phyloP scores from a whole-genome alignment of 2,888 invertebrate species.

The Dorcus parallelipipedus region DNA sequence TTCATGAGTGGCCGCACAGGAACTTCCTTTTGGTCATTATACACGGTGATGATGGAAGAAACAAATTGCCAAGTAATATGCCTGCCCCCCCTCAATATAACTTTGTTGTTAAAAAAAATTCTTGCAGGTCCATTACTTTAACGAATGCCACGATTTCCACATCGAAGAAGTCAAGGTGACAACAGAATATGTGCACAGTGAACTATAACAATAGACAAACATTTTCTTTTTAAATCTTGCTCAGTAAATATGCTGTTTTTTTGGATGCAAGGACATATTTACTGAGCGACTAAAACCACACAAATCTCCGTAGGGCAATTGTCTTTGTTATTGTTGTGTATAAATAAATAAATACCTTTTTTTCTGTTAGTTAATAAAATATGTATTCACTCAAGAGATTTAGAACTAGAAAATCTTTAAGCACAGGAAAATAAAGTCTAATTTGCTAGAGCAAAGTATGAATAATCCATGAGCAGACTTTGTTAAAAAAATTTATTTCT shows the following conservation, averaged over 20 bases:
- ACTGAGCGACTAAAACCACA: not conserved
- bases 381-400: too few relatives aligned
- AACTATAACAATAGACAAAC: constrained; percentile 56
- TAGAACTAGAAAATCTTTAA: too few relatives aligned
- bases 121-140: constrained; percentile 63
- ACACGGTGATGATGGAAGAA: constrained; percentile 69
- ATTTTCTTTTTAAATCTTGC: not conserved
- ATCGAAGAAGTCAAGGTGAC: constrained; percentile 79
- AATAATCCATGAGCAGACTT: too few relatives aligned
- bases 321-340: too few relatives aligned
- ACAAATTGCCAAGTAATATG: constrained; percentile 66
- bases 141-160: constrained; percentile 75
- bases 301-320: not conserved
- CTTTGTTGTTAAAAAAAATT: constrained; percentile 26
- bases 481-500: too few relatives aligned
- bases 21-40: constrained; percentile 75
- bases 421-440: too few relatives aligned
- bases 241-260: not conserved
- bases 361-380: too few relatives aligned
- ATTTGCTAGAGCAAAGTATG: too few relatives aligned
- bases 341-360: too few relatives aligned
- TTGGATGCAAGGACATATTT: not conserved
- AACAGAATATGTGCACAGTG: constrained; percentile 78
- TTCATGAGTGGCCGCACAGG: constrained; percentile 71
- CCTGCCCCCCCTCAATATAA: not conserved